Percentiles rank a stretch among this genome's conserved stretches.
phyloP scores from a whole-genome alignment of 2,797 vertebrate species.

The Danio albolineatus region DNA sequence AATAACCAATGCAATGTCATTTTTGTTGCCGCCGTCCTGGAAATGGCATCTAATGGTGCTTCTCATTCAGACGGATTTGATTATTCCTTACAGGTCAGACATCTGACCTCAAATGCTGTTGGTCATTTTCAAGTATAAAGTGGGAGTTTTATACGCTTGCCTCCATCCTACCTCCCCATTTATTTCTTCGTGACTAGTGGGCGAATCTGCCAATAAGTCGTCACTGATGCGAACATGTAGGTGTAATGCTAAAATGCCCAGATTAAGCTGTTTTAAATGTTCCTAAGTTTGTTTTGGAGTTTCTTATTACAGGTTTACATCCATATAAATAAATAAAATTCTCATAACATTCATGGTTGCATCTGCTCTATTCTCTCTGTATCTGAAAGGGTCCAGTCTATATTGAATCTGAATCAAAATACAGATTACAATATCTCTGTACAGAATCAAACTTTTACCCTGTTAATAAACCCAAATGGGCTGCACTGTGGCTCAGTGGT shows the following conservation, averaged over 20 bases:
- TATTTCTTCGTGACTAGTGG: slow-evolving; percentile 1
- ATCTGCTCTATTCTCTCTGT: too few species aligned
- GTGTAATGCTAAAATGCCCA: not conserved
- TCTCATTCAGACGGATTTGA: not conserved
- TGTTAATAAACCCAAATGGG: too few species aligned
- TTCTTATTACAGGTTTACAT: too few species aligned
- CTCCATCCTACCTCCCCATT: slow-evolving; percentile 15
- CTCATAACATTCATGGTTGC: too few species aligned
- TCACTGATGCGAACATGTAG: not conserved
- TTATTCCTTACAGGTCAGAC: not conserved
- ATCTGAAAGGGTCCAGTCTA: too few species aligned
- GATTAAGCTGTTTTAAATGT: not conserved
- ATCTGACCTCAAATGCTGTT: not conserved
- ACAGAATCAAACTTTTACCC: too few species aligned
- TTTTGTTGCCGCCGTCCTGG: not conserved
- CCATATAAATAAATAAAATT: too few species aligned
- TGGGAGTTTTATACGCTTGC: not conserved
- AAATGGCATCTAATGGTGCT: slow-evolving; percentile 11
- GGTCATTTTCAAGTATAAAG: slow-evolving; percentile 14
- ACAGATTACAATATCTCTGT: too few species aligned
- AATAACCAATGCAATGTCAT: slow-evolving; percentile 5
- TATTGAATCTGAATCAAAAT: too few species aligned
- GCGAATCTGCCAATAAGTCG: not conserved
- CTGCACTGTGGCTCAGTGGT: too few species aligned
- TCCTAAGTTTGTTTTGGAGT: too few species aligned